Conservation (phyloP, 2,888 invertebrate species). For the Ligdia adustata region DNA sequence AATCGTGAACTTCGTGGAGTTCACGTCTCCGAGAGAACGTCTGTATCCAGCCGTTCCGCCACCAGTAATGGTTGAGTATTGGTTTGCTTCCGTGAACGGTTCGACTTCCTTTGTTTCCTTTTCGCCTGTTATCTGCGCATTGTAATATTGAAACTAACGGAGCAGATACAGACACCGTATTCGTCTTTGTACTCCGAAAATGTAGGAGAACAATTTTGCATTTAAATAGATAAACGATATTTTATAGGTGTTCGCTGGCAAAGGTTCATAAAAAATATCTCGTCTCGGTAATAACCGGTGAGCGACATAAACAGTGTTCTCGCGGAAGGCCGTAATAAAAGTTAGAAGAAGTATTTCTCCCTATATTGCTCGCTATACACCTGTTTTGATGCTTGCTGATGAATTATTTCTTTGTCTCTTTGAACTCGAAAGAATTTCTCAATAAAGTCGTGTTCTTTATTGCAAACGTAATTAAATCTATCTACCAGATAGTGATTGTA, state of each 20-base stretch:
- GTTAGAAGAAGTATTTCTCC: slow-evolving; percentile 52
- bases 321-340: slow-evolving; percentile 61
- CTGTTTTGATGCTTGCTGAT: slow-evolving; percentile 48
- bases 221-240: slow-evolving; percentile 45
- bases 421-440: slow-evolving; percentile 45
- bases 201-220: slow-evolving; percentile 26
- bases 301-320: slow-evolving; percentile 59
- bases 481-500: no score
- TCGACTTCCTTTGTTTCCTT: slow-evolving; percentile 22
- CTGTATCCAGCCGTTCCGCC: slow-evolving; percentile 7
- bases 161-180: slow-evolving; percentile 14
- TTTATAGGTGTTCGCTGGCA: slow-evolving; percentile 49
- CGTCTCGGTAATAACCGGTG: slow-evolving; percentile 56
- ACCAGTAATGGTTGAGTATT: slow-evolving; percentile 20
- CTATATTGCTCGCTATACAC: slow-evolving; percentile 39
- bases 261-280: slow-evolving; percentile 63
- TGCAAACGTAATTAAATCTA: slow-evolving; percentile 32
- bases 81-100: slow-evolving; percentile 15
- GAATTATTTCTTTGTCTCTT: slow-evolving; percentile 46
- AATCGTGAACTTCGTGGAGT: slow-evolving; percentile 5
- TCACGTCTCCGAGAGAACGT: slow-evolving; percentile 1
- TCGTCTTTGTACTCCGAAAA: slow-evolving; percentile 12
- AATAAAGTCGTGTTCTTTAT: slow-evolving; percentile 36
- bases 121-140: slow-evolving; percentile 13
- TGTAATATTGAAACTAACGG: slow-evolving; percentile 15